Percentiles rank a stretch among this genome's conserved stretches.
Evolutionary conservation across 1,140 invertebrate genomes (phyloP).

Genomic region (Octopus sinensis): DNA sequence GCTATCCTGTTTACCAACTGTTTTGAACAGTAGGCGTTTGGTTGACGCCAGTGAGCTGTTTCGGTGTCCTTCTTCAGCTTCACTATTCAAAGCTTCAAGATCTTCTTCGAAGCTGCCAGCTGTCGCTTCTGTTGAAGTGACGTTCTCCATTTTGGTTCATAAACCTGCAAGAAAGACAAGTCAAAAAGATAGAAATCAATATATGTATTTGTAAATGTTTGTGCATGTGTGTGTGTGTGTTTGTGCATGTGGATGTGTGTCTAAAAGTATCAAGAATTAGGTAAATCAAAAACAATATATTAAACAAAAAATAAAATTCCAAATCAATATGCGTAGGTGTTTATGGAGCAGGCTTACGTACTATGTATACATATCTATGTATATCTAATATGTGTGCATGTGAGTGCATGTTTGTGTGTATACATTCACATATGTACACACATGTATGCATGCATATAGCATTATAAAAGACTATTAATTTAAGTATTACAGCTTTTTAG

Average conservation of each 20-base stretch:
- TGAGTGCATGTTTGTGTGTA: neutral
- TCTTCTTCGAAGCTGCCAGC: slow-evolving; percentile 26
- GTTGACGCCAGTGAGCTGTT: slow-evolving; percentile 10
- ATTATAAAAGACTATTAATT: too few species aligned
- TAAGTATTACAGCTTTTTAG: too few species aligned
- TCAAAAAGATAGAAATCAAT: neutral
- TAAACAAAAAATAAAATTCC: too few species aligned
- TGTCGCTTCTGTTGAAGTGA: neutral
- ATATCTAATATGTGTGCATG: neutral
- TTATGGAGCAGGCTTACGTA: neutral
- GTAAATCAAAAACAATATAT: too few species aligned
- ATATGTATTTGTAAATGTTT: slow-evolving; percentile 6
- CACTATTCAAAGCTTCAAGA: slow-evolving; percentile 25
- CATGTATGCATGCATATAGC: neutral
- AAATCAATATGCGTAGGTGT: too few species aligned
- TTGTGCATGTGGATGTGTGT: neutral
- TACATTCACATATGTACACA: neutral
- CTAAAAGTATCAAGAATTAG: neutral
- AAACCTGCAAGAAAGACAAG: neutral
- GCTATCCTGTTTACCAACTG: slow-evolving; percentile 21
- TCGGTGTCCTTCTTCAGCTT: slow-evolving; percentile 16
- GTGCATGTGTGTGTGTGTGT: slow-evolving; percentile 8
- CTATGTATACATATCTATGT: neutral
- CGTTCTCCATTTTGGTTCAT: slow-evolving; percentile 10
- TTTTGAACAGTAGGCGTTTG: slow-evolving; percentile 16